Evolutionary conservation across 2,113 vertebrate genomes (phyloP), one percentile per base, ranked within the genome.

Genomic region (Gorsachius goisagi): DNA sequence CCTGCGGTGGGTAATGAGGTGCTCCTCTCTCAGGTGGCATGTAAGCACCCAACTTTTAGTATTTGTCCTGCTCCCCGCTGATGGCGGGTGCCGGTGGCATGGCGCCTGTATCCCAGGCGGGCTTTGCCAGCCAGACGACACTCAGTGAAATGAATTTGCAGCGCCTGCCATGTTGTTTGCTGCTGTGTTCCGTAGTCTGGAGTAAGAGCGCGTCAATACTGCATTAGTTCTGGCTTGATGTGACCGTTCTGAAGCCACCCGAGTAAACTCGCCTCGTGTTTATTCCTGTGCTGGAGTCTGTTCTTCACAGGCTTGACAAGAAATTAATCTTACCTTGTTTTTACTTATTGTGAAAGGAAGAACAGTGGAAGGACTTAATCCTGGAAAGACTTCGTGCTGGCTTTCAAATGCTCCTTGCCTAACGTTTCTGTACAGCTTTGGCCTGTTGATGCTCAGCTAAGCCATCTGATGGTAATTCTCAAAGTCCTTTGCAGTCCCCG

Each of bases 191-290:
- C 63, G 39, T 82, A 80, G 88, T 82, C 76, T 83, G 13, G 69
- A 81, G 71, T 67, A 93, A 80, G 93, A 90, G 58, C 9, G 16
- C 80, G 94, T 96, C 96, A 90, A 94, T 96, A 89, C 88, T 89
- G 88, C 91, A 88, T 96, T 96, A 93, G 49, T 95, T 95, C 55
- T 79, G 79, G 69, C 80, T 95, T 60, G 90, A 93, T 90, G 50
- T 81, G 85, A 94, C 85, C 89, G 94, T 37, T 90, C 93, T 90
- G 76, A 95, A 95, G 89, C 83, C 91, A 91, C 73, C 56, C 32
- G 68, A 92, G 91, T 92, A 95, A 96, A 96, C 95, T 96, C 78
- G 94, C 33, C 95, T 95, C 91, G 94, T 93, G 76, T 95, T 96
- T 88, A 76, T 96, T 96, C 88, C 84, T 91, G 66, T 84, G 39